Conservation (phyloP, 1,140 invertebrate species). For the Aphidius gifuensis region DNA sequence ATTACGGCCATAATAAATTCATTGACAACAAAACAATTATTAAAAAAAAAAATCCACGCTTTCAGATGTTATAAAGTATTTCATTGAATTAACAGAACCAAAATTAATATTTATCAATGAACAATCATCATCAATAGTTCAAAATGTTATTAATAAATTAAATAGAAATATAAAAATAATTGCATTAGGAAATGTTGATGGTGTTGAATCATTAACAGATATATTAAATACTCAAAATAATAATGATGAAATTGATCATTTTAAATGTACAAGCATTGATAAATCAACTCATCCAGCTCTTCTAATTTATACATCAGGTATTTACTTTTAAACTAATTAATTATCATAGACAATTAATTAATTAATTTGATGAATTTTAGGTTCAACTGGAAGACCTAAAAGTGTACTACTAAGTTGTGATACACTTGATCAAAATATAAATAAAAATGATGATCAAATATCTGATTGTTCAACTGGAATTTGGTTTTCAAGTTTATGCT, state of each 20-base stretch:
- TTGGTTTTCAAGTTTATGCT: constrained; percentile 20
- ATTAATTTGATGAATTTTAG: too few species aligned
- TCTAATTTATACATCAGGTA: constrained; percentile 37
- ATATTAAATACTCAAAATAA: constrained; percentile 16
- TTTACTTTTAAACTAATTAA: not conserved
- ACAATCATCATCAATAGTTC: constrained; percentile 23
- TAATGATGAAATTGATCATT: constrained; percentile 15
- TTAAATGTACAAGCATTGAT: constrained; percentile 16
- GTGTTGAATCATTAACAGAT: constrained; percentile 21
- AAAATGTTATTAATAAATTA: constrained; percentile 26
- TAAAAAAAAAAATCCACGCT: not conserved
- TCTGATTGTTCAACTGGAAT: not conserved
- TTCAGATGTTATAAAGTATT: constrained; percentile 27
- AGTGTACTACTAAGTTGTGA: constrained; percentile 27
- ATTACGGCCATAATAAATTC: not conserved
- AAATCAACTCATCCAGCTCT: constrained; percentile 27
- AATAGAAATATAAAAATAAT: constrained; percentile 29
- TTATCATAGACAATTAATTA: too few species aligned
- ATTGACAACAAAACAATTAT: not conserved
- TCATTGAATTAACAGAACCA: constrained; percentile 36
- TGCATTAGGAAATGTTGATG: constrained; percentile 30
- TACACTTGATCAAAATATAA: constrained; percentile 4
- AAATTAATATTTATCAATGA: constrained; percentile 41
- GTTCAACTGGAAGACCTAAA: constrained; percentile 33
- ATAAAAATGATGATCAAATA: constrained; percentile 1